Evolutionary conservation across 2,113 vertebrate species (phyloP).

Genomic region (Odocoileus hemionus): DNA sequence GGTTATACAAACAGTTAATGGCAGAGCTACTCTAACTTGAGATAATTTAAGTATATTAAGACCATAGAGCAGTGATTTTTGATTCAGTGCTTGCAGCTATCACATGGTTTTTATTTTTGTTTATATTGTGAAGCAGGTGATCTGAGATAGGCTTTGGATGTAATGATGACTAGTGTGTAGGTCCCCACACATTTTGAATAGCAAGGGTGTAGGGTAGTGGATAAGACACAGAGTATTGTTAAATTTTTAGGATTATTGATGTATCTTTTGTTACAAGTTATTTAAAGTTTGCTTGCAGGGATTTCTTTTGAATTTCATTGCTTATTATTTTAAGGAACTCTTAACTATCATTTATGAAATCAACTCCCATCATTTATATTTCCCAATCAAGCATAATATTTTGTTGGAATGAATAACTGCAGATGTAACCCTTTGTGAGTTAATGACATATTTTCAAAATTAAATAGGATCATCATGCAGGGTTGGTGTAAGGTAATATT

Average conservation of each 20-base stretch:
- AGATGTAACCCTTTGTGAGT: background rate
- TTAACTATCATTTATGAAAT: background rate
- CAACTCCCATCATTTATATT: background rate
- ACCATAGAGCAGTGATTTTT: background rate
- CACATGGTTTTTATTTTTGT: background rate
- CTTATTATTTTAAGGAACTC: constrained; percentile 9
- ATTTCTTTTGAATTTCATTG: background rate
- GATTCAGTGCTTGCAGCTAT: background rate
- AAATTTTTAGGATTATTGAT: background rate
- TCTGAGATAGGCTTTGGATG: background rate
- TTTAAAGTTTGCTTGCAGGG: background rate
- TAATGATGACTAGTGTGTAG: background rate
- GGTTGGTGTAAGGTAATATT: background rate
- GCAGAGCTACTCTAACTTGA: background rate
- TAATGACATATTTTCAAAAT: constrained; percentile 25
- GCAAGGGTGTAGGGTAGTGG: background rate
- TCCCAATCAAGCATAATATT: constrained; percentile 18
- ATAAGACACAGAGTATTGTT: background rate
- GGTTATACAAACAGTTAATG: background rate
- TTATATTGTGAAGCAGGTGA: background rate
- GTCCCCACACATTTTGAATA: background rate
- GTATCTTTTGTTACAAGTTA: background rate
- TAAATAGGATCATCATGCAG: constrained; percentile 31
- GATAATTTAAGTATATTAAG: background rate
- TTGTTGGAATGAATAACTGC: rapidly evolving